Percentiles rank a stretch among this genome's conserved stretches.
Evolutionary conservation across 2,797 vertebrate species (phyloP).

Genomic region (Xerus rutilus): DNA sequence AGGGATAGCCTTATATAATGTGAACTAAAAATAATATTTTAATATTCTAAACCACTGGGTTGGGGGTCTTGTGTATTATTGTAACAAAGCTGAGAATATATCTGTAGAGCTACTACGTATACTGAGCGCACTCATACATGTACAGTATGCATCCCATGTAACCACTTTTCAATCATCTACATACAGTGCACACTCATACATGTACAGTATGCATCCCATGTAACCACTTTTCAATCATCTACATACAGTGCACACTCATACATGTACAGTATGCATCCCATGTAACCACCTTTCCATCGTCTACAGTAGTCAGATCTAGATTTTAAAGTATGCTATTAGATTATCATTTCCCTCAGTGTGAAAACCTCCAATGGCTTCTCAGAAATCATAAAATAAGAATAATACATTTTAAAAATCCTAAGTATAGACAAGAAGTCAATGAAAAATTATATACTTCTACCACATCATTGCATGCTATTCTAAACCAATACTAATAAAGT

Average conservation of each 20-base stretch:
- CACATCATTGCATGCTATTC: not conserved
- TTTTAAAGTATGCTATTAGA: not conserved
- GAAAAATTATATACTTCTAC: not conserved
- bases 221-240: not conserved
- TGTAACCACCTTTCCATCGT: not conserved
- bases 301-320: not conserved
- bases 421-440: not conserved
- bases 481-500: rapidly evolving
- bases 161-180: not conserved
- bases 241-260: not conserved
- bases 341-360: not conserved
- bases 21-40: not conserved
- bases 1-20: not conserved
- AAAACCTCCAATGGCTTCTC: not conserved
- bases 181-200: too few species aligned
- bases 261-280: not conserved
- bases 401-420: not conserved
- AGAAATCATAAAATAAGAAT: not conserved
- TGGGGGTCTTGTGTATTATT: not conserved
- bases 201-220: not conserved
- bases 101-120: not conserved
- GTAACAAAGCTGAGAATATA: not conserved
- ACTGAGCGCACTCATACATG: not conserved
- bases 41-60: not conserved
- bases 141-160: not conserved